Conservation (phyloP, 1,140 invertebrate genomes). For the Cydia splendana region DNA sequence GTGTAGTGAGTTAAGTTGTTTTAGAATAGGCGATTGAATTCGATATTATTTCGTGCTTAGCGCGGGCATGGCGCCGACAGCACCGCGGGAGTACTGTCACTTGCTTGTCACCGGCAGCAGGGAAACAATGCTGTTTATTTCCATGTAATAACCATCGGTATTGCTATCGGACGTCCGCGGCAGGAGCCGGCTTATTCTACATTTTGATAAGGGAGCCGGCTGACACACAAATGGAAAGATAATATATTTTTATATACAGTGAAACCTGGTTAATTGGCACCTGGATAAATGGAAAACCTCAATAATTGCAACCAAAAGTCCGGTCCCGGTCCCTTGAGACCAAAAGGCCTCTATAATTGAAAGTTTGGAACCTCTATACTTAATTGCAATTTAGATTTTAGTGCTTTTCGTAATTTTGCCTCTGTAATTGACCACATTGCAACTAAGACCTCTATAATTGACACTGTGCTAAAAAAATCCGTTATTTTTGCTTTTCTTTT, state of each 20-base stretch:
- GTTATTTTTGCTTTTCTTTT: too few species aligned
- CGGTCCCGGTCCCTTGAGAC: too few species aligned
- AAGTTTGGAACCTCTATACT: too few species aligned
- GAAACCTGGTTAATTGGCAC: too few species aligned
- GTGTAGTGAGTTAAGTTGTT: slow-evolving; percentile 16
- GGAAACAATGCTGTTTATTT: slow-evolving; percentile 65
- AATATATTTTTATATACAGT: neutral
- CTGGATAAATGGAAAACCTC: too few species aligned
- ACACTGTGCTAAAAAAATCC: too few species aligned
- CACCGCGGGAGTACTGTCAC: slow-evolving; percentile 57
- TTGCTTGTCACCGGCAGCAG: slow-evolving; percentile 58
- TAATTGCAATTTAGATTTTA: too few species aligned
- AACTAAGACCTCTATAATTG: too few species aligned
- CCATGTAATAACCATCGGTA: slow-evolving; percentile 61
- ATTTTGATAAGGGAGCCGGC: slow-evolving; percentile 10
- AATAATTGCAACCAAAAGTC: too few species aligned
- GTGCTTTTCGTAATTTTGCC: too few species aligned
- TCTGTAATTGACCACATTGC: too few species aligned
- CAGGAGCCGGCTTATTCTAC: slow-evolving; percentile 41
- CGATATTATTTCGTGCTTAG: slow-evolving; percentile 46
- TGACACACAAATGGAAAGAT: slow-evolving; percentile 6
- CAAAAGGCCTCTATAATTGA: too few species aligned
- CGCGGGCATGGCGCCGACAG: slow-evolving; percentile 62
- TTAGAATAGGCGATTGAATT: slow-evolving; percentile 37
- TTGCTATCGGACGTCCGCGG: slow-evolving; percentile 60